phyloP scores from a whole-genome alignment of 35 echinoderm and acorn worm species.

The Apostichopus californicus region DNA sequence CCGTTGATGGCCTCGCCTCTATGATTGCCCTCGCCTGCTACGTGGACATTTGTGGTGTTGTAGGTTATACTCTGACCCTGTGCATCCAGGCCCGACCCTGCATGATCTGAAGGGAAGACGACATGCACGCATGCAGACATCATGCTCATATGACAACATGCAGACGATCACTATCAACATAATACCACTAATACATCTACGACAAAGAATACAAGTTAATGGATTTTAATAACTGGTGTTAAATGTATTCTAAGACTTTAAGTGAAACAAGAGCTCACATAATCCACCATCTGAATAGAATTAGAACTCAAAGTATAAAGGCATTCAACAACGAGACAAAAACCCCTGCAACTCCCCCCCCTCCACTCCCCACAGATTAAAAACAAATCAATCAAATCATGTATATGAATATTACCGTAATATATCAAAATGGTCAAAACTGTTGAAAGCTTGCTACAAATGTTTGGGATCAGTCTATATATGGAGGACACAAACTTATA shows the following conservation, averaged over 20 bases:
- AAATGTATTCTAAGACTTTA: neutral
- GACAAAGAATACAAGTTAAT: neutral
- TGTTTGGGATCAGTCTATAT: too few relatives aligned
- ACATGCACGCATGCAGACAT: conserved; percentile 50
- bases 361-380: too few relatives aligned
- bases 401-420: too few relatives aligned
- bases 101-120: conserved; percentile 35
- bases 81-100: conserved; percentile 16
- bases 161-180: neutral
- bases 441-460: too few relatives aligned
- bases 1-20: neutral
- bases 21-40: conserved; percentile 1
- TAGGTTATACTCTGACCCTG: conserved; percentile 43
- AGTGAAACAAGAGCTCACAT: too few relatives aligned
- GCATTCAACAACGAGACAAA: too few relatives aligned
- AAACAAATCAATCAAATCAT: too few relatives aligned
- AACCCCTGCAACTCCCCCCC: too few relatives aligned
- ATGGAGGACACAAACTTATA: too few relatives aligned
- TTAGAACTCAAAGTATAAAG: too few relatives aligned
- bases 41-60: conserved; percentile 52
- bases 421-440: too few relatives aligned
- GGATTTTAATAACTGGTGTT: neutral
- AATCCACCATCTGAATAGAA: too few relatives aligned
- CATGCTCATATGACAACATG: conserved; percentile 37
- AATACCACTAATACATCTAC: conserved; percentile 16